These are phyloP conservation scores for Merodon equestris DNA, from an alignment of 2,888 invertebrate species.

Conservation along the genomic window DNA sequence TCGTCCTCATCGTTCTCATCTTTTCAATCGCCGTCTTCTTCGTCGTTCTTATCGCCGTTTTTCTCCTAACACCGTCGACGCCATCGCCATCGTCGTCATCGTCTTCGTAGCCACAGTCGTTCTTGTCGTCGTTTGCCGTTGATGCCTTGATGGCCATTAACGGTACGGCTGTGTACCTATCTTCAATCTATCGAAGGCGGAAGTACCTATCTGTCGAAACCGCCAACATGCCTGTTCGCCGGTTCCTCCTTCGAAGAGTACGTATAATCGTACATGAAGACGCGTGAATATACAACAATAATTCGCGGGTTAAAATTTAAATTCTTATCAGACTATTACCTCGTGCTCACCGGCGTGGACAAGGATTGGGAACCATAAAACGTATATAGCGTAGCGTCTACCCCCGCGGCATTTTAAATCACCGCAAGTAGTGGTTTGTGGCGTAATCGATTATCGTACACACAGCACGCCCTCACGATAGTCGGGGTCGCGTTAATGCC, in stretches of 20 bases:
- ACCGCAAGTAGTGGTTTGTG: constrained; percentile 47
- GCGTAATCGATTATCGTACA: constrained; percentile 58
- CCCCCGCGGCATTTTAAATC: constrained; percentile 37
- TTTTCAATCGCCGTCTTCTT: background rate
- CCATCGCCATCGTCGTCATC: constrained; percentile 1
- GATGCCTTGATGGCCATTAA: constrained; percentile 40
- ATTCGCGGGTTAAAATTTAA: constrained; percentile 64
- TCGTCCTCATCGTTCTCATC: constrained; percentile 27
- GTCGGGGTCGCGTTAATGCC: constrained; percentile 30
- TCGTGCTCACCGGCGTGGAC: constrained; percentile 8
- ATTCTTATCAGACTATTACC: constrained; percentile 67
- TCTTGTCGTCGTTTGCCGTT: too few species aligned
- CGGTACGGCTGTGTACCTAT: constrained; percentile 36
- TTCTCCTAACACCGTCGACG: constrained; percentile 1
- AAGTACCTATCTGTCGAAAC: constrained; percentile 56
- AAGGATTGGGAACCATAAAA: constrained; percentile 34
- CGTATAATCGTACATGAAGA: constrained; percentile 21
- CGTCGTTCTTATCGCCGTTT: constrained; percentile 67
- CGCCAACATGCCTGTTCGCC: constrained; percentile 4
- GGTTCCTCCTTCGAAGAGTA: background rate
- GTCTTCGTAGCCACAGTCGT: background rate
- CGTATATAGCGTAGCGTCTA: background rate
- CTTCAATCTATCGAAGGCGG: constrained; percentile 21
- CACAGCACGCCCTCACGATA: background rate
- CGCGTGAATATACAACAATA: constrained; percentile 60